A percentile compares a stretch with the other conserved stretches of the same genome.
These are phyloP conservation scores for Microcebus ravelobensis DNA, from an alignment of 2,113 vertebrate genomes.

Conservation along the genomic window DNA sequence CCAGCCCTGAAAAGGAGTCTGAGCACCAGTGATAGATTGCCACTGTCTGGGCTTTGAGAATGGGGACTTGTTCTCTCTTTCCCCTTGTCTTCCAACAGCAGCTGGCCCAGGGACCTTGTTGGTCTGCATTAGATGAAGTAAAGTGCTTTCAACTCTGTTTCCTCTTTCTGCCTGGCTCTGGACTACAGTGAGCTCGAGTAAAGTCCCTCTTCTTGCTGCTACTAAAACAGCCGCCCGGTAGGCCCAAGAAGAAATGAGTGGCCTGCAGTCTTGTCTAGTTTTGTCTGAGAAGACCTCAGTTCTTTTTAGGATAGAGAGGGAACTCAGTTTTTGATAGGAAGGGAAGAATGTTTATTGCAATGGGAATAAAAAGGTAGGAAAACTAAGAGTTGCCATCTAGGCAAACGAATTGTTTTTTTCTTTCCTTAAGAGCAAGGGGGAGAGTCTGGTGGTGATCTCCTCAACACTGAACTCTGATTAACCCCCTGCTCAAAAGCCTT, in stretches of 20 bases:
- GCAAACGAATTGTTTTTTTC: not conserved
- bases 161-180: not conserved
- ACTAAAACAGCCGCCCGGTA: not conserved
- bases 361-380: not conserved
- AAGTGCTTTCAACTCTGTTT: conserved; percentile 3
- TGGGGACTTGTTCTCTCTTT: conserved; percentile 47
- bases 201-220: not conserved
- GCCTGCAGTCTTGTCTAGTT: not conserved
- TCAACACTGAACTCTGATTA: not conserved
- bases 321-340: not conserved
- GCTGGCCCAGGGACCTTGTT: not conserved
- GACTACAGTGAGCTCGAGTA: not conserved
- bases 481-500: not conserved
- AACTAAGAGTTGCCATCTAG: not conserved
- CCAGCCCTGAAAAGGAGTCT: conserved; percentile 56
- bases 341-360: not conserved
- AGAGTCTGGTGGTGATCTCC: not conserved
- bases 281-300: not conserved
- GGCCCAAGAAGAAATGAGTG: not conserved
- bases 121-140: conserved; percentile 43
- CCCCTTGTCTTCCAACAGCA: conserved; percentile 30
- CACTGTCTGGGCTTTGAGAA: conserved; percentile 62
- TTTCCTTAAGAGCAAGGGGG: not conserved
- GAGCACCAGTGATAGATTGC: conserved; percentile 62
- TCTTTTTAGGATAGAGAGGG: not conserved